Evolutionary conservation across 1,140 invertebrate genomes (phyloP).

Genomic region (Oscheius sp.): DNA sequence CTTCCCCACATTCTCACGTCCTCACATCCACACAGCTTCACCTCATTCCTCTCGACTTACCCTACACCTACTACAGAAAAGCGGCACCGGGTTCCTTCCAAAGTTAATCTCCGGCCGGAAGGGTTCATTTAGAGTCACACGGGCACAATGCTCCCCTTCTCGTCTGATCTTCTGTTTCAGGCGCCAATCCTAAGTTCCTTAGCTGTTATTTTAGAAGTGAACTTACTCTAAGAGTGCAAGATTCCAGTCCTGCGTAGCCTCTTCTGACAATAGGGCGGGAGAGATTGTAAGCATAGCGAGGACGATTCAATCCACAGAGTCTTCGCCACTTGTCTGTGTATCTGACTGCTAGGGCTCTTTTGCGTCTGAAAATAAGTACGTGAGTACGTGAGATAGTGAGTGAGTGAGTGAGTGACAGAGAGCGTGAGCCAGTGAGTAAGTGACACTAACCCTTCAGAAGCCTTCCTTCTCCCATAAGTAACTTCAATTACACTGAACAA

Average conservation of each 20-base stretch:
- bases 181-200: neutral
- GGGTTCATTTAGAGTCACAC: neutral
- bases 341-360: constrained; percentile 36
- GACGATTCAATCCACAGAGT: neutral
- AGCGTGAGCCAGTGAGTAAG: neutral
- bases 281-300: constrained; percentile 12
- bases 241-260: constrained; percentile 30
- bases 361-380: neutral
- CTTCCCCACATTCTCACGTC: too few relatives aligned
- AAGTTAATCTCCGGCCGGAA: constrained; percentile 52
- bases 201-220: neutral
- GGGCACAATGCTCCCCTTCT: neutral
- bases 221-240: neutral
- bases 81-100: constrained; percentile 23
- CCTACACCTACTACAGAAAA: constrained; percentile 54
- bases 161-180: constrained; percentile 9
- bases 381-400: neutral
- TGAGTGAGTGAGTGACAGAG: constrained; percentile 8
- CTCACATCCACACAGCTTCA: too few relatives aligned
- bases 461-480: constrained; percentile 40
- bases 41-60: constrained; percentile 28
- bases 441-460: constrained; percentile 36
- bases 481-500: constrained; percentile 53
- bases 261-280: constrained; percentile 8
- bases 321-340: constrained; percentile 43